Evolutionary conservation across 2,113 vertebrate genomes (phyloP).

Genomic region (Cisticola juncidis): DNA sequence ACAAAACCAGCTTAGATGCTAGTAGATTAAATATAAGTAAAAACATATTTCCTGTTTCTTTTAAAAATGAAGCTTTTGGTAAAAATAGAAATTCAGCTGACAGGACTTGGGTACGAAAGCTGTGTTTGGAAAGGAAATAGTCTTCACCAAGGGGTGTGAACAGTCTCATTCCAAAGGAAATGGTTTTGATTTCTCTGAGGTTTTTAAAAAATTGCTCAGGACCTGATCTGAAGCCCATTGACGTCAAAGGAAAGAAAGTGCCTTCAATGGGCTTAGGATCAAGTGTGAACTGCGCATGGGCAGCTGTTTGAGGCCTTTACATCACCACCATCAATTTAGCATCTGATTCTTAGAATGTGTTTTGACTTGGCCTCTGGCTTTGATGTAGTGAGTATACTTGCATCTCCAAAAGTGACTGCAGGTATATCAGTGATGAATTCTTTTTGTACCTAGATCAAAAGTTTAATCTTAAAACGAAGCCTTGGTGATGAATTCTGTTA

Average conservation of each 20-base stretch:
- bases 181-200: constrained; percentile 69
- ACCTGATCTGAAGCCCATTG: constrained; percentile 56
- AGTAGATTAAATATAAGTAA: not conserved
- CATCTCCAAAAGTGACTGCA: not conserved
- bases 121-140: constrained; percentile 55
- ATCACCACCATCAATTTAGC: not conserved
- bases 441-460: not conserved
- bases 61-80: constrained; percentile 7
- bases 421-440: not conserved
- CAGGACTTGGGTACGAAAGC: not conserved
- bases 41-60: not conserved
- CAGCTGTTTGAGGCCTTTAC: not conserved
- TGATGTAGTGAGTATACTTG: not conserved
- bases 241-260: constrained; percentile 55
- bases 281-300: constrained; percentile 28
- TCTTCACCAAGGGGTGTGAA: constrained; percentile 43
- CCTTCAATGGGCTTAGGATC: constrained; percentile 20
- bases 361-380: not conserved
- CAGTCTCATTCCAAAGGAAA: constrained; percentile 40
- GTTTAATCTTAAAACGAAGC: not conserved
- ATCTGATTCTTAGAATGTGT: not conserved
- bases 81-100: constrained; percentile 34
- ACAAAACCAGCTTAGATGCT: not conserved
- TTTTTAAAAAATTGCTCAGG: constrained; percentile 33
- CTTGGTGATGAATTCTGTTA: not conserved